These are phyloP conservation scores for Hypolimnas misippus DNA, from an alignment of 2,888 invertebrate genomes.

Conservation along the genomic window DNA sequence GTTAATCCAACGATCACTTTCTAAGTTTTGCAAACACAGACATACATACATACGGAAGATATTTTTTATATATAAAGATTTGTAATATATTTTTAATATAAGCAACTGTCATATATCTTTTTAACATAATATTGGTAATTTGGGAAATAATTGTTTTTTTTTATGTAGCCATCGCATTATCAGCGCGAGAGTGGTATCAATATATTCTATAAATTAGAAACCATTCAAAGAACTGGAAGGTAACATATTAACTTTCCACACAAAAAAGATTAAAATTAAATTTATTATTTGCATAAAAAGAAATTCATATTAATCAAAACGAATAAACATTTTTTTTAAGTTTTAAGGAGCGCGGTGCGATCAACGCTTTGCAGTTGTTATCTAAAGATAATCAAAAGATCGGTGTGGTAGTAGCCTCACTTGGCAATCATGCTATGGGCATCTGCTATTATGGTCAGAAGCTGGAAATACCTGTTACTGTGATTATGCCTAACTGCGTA, in stretches of 20 bases:
- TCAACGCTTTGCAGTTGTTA: conserved; percentile 85
- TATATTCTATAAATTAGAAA: conserved; percentile 48
- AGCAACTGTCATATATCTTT: too few species aligned
- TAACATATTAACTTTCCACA: conserved; percentile 32
- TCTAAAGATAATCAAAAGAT: conserved; percentile 81
- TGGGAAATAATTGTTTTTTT: too few species aligned
- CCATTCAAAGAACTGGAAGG: conserved; percentile 48
- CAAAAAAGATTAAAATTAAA: conserved; percentile 39
- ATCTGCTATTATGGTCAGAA: conserved; percentile 86
- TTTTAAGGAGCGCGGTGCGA: conserved; percentile 89
- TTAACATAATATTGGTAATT: too few species aligned
- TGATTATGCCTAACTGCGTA: conserved; percentile 87
- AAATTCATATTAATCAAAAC: too few species aligned
- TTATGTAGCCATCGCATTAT: conserved; percentile 61
- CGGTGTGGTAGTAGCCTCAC: conserved; percentile 88
- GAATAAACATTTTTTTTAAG: conserved; percentile 70
- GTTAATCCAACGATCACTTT: too few species aligned
- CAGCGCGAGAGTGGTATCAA: conserved; percentile 56
- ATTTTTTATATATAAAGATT: too few species aligned
- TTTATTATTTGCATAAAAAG: too few species aligned
- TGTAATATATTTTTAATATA: too few species aligned
- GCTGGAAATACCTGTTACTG: conserved; percentile 84
- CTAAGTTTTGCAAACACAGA: too few species aligned
- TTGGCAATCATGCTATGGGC: conserved; percentile 89
- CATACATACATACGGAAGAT: too few species aligned